Evolutionary conservation across 2,113 vertebrate species (phyloP), one percentile per base, ranked within the genome.

Genomic region (Mastomys coucha): DNA sequence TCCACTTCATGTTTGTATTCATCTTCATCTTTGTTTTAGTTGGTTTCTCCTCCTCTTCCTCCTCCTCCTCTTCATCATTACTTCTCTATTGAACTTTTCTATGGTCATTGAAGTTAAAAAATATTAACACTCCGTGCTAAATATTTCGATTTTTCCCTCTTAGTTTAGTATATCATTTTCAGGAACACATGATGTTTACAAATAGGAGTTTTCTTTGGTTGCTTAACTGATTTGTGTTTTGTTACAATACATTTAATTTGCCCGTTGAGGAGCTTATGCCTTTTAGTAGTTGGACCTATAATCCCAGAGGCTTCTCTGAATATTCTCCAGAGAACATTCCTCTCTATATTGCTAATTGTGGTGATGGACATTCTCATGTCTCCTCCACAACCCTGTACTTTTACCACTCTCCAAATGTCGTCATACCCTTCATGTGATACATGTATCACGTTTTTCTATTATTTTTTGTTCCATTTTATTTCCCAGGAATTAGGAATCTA

Each of bases 121-220:
- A 75, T 16, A 63, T 16, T 90, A 93, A 73, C n/a, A 77, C 1
- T 0, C 6, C 13, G 51, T 87, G 26, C 0, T 65, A 49, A 53
- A 20, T 51, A 77, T 65, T 95, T 95, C 4, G 58, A 33, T 11
- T 77, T 77, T 88, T 53, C 33, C 9, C 22, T 36, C 24, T 10
- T 81, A 5, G 36, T 69, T 76, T 72, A 73, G 86, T 36, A 67
- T 7, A 82, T 6, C 22, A 2, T 73, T 92, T 94, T 69, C 7
- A 69, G 36, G 24, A 93, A 73, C 28, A 13, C 6, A 1, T 75
- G 51, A 1, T 69, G 60, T 58, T 94, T 91, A 63, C 76, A 85
- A 95, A 88, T 39, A 93, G 65, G 24, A 42, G 2, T 20, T 33
- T 92, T 36, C 17, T 82, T 93, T 94, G 84, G 13, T 22, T 92